Evolutionary conservation across 2,888 invertebrate species (phyloP).

Genomic region (Trypoxylon attenuatum): DNA sequence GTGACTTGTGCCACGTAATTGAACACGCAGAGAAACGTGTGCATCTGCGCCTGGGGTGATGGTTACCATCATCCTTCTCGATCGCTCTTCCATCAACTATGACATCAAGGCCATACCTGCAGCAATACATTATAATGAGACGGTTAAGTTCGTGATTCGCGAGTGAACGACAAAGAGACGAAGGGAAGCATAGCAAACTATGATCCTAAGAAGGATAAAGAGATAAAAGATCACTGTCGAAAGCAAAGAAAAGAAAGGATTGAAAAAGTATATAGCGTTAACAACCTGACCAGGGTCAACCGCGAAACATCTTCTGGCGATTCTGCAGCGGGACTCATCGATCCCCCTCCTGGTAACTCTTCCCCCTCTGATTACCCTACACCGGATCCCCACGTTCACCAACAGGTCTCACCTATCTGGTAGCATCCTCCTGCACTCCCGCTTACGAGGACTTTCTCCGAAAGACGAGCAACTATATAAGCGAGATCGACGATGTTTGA

Average conservation of each 20-base stretch:
- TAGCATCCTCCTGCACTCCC: constrained; percentile 62
- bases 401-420: constrained; percentile 50
- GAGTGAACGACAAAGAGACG: background rate
- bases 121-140: constrained; percentile 41
- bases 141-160: constrained; percentile 21
- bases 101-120: constrained; percentile 50
- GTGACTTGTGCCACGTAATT: constrained; percentile 1
- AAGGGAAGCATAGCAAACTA: constrained; percentile 4
- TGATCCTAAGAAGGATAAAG: background rate
- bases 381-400: constrained; percentile 48
- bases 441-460: constrained; percentile 71
- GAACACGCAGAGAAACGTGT: background rate
- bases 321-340: constrained; percentile 18
- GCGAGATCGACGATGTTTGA: constrained; percentile 70
- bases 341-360: constrained; percentile 20
- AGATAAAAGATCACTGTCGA: background rate
- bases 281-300: constrained; percentile 45
- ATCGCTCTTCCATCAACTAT: constrained; percentile 40
- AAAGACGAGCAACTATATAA: constrained; percentile 74
- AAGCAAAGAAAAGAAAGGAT: constrained; percentile 3
- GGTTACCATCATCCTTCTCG: constrained; percentile 29
- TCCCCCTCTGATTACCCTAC: constrained; percentile 17
- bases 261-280: background rate
- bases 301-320: constrained; percentile 14
- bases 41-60: constrained; percentile 22